Percentiles rank a stretch among this genome's conserved stretches.
phyloP scores from a whole-genome alignment of 1,140 invertebrate species.

The Drosophila takahashii region DNA sequence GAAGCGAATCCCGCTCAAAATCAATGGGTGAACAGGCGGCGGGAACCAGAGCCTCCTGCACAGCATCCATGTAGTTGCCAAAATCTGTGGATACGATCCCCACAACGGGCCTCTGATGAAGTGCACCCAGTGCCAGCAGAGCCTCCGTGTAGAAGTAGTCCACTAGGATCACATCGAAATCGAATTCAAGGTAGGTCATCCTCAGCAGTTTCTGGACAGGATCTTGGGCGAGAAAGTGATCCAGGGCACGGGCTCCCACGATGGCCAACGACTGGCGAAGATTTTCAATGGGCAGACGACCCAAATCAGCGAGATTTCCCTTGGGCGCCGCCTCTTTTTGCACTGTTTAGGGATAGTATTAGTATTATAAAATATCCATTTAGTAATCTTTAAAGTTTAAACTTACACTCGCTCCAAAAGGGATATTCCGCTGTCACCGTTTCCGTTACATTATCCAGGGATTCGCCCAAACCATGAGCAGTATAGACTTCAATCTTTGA shows the following conservation, averaged over 20 bases:
- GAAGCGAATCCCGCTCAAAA: conserved; percentile 34
- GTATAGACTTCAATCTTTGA: conserved; percentile 65
- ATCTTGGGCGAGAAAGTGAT: conserved; percentile 63
- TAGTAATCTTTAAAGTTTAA: background rate
- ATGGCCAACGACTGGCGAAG: conserved; percentile 54
- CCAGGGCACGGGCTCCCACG: conserved; percentile 57
- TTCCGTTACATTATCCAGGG: conserved; percentile 66
- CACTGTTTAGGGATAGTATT: conserved; percentile 30
- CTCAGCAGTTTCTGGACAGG: conserved; percentile 58
- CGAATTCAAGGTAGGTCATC: conserved; percentile 60
- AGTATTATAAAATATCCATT: too few relatives aligned
- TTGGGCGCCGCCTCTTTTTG: conserved; percentile 53
- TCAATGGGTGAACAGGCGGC: conserved; percentile 72
- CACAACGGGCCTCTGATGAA: conserved; percentile 84
- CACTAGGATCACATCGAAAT: conserved; percentile 85
- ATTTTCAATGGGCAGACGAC: conserved; percentile 29
- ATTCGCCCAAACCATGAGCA: conserved; percentile 65
- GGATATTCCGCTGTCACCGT: conserved; percentile 65
- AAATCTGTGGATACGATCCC: conserved; percentile 78
- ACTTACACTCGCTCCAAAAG: conserved; percentile 74
- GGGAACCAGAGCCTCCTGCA: conserved; percentile 71
- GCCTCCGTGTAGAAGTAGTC: conserved; percentile 85
- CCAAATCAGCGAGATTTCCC: conserved; percentile 53
- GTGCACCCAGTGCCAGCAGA: conserved; percentile 78
- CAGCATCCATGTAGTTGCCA: conserved; percentile 72